Evolutionary conservation across 2,797 vertebrate genomes (phyloP).

Genomic region (Micromesistius poutassou): DNA sequence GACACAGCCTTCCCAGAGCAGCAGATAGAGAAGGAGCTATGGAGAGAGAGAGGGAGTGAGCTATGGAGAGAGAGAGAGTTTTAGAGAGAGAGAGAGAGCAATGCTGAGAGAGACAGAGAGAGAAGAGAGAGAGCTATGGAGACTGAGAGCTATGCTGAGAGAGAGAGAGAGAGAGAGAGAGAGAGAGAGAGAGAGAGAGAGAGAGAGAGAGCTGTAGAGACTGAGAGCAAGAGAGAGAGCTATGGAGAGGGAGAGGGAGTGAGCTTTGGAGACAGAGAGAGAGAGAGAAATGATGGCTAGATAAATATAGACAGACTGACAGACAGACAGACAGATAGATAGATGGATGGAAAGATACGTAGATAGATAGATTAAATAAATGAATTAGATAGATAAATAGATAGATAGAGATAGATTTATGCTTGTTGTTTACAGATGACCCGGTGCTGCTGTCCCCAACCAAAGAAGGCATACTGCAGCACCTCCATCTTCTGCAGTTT

Average conservation of each 20-base stretch:
- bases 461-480: too few species aligned
- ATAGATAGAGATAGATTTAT: background rate
- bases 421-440: too few species aligned
- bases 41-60: background rate
- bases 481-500: too few species aligned
- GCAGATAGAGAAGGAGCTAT: too few species aligned
- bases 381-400: background rate
- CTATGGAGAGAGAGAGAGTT: background rate
- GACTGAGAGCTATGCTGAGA: background rate
- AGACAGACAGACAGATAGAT: background rate
- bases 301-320: background rate
- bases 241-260: background rate
- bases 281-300: background rate
- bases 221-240: too few species aligned
- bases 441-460: too few species aligned
- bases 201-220: background rate
- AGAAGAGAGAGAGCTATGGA: background rate
- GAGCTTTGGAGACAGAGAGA: background rate
- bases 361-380: background rate
- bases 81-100: background rate
- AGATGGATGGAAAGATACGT: background rate
- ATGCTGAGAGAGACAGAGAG: background rate
- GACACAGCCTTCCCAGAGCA: conserved; percentile 40
- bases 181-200: background rate
- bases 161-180: background rate